phyloP scores from a whole-genome alignment of 2,797 vertebrate species.

The Ceryle rudis region DNA sequence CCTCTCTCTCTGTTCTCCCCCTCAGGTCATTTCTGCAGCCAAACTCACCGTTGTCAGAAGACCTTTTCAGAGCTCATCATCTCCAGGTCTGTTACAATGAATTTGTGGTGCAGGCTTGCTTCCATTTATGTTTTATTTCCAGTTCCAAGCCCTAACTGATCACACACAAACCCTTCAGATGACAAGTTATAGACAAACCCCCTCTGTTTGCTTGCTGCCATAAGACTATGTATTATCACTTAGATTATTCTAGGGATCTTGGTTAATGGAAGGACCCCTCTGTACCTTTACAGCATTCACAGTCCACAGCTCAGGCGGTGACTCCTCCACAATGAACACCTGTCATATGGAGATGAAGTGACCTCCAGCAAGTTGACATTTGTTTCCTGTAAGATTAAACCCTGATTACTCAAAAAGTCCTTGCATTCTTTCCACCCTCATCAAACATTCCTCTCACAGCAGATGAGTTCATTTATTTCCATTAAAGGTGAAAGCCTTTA shows the following conservation, averaged over 20 bases:
- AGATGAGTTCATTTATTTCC: neutral
- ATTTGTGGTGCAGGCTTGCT: neutral
- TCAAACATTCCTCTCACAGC: neutral
- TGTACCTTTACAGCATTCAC: neutral
- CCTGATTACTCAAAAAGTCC: neutral
- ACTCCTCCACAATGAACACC: neutral
- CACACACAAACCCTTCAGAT: neutral
- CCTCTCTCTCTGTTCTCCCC: neutral
- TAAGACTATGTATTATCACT: neutral
- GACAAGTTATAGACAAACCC: neutral
- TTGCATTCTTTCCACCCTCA: neutral
- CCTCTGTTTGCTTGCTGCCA: neutral
- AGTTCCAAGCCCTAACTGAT: neutral
- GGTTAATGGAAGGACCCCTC: neutral
- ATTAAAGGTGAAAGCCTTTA: neutral
- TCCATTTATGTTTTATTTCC: neutral
- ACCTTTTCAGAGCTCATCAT: neutral
- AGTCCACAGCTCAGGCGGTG: neutral
- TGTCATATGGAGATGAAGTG: neutral
- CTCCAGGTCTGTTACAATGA: neutral
- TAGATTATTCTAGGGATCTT: neutral
- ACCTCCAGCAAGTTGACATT: neutral
- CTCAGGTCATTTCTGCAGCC: neutral
- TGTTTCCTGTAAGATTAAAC: conserved; percentile 12
- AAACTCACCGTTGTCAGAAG: neutral